Evolutionary conservation across 1,140 invertebrate genomes (phyloP).

Genomic region (Camponotus pennsylvanicus): DNA sequence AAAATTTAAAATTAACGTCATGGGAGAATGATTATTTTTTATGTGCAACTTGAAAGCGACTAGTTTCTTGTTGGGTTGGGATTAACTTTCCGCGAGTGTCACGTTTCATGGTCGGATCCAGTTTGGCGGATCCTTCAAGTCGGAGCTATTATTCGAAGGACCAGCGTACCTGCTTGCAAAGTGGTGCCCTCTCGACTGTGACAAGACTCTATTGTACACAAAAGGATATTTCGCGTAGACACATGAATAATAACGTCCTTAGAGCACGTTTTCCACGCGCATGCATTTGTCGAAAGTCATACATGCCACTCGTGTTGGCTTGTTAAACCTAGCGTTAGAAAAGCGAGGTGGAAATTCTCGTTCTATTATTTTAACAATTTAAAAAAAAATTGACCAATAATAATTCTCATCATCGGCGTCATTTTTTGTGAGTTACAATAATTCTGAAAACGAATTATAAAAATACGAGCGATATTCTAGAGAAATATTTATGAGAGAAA

Average conservation of each 20-base stretch:
- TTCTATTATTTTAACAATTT: not conserved
- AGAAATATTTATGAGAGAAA: not conserved
- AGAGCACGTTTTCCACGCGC: not conserved
- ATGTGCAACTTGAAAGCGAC: not conserved
- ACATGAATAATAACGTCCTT: not conserved
- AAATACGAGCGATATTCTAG: not conserved
- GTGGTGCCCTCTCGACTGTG: constrained; percentile 67
- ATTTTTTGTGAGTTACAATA: not conserved
- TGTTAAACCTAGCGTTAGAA: not conserved
- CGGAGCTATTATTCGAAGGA: constrained; percentile 27
- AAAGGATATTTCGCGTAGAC: constrained; percentile 15
- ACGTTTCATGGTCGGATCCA: constrained; percentile 24
- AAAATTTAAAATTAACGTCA: not conserved
- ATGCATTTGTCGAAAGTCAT: not conserved
- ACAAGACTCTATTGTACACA: not conserved
- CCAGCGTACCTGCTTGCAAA: constrained; percentile 29
- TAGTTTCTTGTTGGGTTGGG: not conserved
- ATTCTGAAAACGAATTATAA: not conserved
- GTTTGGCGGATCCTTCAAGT: constrained; percentile 35
- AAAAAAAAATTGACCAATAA: not conserved
- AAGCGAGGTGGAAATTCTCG: not conserved
- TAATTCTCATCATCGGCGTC: not conserved
- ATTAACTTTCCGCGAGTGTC: constrained; percentile 40
- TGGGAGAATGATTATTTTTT: not conserved
- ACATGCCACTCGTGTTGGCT: not conserved